phyloP scores from a whole-genome alignment of 1,140 invertebrate species.

The Heliconius hermathena region DNA sequence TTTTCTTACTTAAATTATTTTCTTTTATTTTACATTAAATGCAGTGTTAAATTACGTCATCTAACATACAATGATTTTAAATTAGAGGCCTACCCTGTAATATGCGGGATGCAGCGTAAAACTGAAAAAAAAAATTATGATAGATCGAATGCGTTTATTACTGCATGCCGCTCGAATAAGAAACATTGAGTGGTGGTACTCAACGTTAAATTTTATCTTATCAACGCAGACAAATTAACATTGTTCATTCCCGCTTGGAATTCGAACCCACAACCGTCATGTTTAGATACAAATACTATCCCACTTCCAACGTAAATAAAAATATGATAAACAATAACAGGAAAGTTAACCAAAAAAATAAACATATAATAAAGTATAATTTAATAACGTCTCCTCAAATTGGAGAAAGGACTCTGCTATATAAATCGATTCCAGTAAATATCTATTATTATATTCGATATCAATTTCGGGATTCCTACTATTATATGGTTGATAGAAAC shows the following conservation, averaged over 20 bases:
- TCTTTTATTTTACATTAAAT: neutral
- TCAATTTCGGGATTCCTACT: neutral
- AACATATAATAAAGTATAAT: neutral
- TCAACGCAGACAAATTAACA: neutral
- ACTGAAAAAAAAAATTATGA: too few relatives aligned
- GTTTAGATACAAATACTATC: neutral
- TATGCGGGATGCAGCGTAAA: too few relatives aligned
- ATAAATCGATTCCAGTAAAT: constrained; percentile 1
- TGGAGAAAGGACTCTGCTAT: neutral
- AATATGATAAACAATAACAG: constrained; percentile 10
- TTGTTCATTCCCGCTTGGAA: neutral
- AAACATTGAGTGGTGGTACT: neutral
- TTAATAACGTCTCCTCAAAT: constrained; percentile 1
- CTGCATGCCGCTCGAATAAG: too few relatives aligned
- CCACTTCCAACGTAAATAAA: too few relatives aligned
- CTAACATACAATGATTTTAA: too few relatives aligned
- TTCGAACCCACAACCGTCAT: neutral
- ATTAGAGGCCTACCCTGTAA: too few relatives aligned
- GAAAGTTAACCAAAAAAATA: neutral
- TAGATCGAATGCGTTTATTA: too few relatives aligned
- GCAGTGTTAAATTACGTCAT: too few relatives aligned
- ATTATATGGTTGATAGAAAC: neutral
- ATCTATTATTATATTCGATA: constrained; percentile 9
- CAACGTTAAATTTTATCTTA: too few relatives aligned
- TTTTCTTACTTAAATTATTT: too few relatives aligned